phyloP scores from a whole-genome alignment of 2,888 invertebrate species.

The Dendrolimus houi region DNA sequence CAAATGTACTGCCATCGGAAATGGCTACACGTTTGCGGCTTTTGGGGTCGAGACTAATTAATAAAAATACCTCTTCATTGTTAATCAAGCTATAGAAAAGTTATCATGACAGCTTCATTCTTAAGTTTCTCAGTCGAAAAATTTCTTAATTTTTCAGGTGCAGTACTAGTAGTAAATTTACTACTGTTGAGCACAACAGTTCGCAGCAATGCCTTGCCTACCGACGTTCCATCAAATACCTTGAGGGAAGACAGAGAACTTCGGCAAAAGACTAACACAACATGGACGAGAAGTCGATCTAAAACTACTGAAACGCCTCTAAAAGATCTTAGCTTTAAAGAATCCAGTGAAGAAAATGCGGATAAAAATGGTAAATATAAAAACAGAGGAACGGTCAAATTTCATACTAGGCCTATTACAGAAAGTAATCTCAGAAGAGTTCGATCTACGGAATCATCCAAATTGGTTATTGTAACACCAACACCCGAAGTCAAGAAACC shows the following conservation, averaged over 20 bases:
- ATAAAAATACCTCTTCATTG: no score
- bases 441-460: constrained; percentile 36
- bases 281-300: constrained; percentile 34
- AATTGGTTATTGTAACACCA: constrained; percentile 56
- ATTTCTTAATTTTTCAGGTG: constrained; percentile 48
- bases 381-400: constrained; percentile 60
- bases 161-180: constrained; percentile 61
- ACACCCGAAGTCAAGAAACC: constrained; percentile 58
- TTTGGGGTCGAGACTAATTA: no score
- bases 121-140: no score
- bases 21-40: no score
- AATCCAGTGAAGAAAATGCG: constrained; percentile 53
- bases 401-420: constrained; percentile 38
- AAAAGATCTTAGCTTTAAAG: constrained; percentile 60
- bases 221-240: constrained; percentile 35
- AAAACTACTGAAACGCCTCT: constrained; percentile 50
- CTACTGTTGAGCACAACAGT: constrained; percentile 58
- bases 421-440: constrained; percentile 32
- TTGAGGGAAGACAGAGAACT: constrained; percentile 39
- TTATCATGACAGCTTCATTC: no score
- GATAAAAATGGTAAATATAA: constrained; percentile 70
- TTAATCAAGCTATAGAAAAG: no score
- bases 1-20: no score
- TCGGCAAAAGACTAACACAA: constrained; percentile 31
- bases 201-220: constrained; percentile 43